phyloP scores from a whole-genome alignment of 2,797 vertebrate species.

The Pseudopleuronectes americanus region DNA sequence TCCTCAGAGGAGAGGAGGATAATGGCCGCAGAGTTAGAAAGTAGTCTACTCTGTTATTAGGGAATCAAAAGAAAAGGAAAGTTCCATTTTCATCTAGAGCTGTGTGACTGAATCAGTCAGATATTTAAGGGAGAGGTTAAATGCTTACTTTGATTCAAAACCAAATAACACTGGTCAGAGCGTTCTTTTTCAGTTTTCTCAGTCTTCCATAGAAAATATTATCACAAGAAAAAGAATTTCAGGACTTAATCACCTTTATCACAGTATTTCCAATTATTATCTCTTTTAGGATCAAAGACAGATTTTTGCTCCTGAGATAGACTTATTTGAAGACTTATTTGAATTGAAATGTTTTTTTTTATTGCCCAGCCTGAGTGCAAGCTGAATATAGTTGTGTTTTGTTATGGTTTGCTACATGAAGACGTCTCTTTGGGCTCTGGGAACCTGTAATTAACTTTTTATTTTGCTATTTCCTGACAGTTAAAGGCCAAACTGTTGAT shows the following conservation, averaged over 20 bases:
- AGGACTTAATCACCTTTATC: too few relatives aligned
- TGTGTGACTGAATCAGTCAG: not conserved
- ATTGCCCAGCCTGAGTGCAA: too few relatives aligned
- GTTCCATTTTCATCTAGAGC: not conserved
- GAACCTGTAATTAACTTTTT: not conserved
- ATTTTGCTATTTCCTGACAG: not conserved
- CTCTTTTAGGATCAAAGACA: too few relatives aligned
- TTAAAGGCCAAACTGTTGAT: not conserved
- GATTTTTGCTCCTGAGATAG: not conserved
- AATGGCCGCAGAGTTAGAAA: constrained; percentile 25
- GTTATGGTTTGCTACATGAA: not conserved
- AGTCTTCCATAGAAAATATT: too few relatives aligned
- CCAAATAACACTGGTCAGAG: not conserved
- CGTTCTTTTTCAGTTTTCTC: not conserved
- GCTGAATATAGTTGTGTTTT: not conserved
- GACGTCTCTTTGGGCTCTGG: not conserved
- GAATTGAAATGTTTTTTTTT: too few relatives aligned
- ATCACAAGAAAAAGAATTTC: too few relatives aligned
- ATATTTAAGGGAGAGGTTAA: too few relatives aligned
- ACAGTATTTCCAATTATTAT: too few relatives aligned
- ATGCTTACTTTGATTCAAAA: too few relatives aligned
- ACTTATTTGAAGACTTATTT: not conserved
- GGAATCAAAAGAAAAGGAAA: constrained; percentile 5
- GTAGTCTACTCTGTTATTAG: constrained; percentile 43
- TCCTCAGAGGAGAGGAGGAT: constrained; percentile 45